Conservation (phyloP, 2,888 invertebrate genomes). For the Trichogramma dendrolimi region DNA sequence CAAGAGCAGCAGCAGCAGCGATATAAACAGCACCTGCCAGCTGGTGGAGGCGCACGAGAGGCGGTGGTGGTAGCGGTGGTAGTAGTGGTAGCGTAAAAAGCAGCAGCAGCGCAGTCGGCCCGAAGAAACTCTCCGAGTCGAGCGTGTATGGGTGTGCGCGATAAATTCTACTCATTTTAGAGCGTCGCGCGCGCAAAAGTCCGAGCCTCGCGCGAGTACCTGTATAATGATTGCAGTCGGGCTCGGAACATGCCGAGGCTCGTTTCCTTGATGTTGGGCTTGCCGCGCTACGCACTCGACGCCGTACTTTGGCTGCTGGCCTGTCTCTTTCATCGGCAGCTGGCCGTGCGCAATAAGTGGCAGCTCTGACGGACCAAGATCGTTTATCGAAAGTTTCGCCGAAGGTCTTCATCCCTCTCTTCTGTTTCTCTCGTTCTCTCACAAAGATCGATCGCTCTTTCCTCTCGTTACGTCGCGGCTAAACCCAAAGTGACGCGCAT, state of each 20-base stretch:
- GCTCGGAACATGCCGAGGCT: constrained; percentile 18
- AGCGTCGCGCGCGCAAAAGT: background rate
- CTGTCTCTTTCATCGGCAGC: constrained; percentile 6
- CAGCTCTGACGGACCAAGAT: constrained; percentile 11
- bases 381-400: constrained; percentile 6
- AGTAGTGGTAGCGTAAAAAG: no score
- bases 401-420: background rate
- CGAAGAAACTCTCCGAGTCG: no score
- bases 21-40: no score
- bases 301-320: background rate
- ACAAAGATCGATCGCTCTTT: no score
- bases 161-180: no score
- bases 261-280: constrained; percentile 7
- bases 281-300: background rate
- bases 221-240: constrained; percentile 4
- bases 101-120: no score
- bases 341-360: background rate
- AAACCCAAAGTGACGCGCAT: background rate
- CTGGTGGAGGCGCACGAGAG: no score
- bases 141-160: no score
- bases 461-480: background rate
- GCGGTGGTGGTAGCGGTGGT: no score
- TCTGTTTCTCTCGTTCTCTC: background rate
- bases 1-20: no score
- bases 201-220: background rate